Percentiles rank a stretch among this genome's conserved stretches.
These are phyloP conservation scores for Clarias macrocephalus DNA, from an alignment of 2,113 vertebrate species.

Conservation along the genomic window DNA sequence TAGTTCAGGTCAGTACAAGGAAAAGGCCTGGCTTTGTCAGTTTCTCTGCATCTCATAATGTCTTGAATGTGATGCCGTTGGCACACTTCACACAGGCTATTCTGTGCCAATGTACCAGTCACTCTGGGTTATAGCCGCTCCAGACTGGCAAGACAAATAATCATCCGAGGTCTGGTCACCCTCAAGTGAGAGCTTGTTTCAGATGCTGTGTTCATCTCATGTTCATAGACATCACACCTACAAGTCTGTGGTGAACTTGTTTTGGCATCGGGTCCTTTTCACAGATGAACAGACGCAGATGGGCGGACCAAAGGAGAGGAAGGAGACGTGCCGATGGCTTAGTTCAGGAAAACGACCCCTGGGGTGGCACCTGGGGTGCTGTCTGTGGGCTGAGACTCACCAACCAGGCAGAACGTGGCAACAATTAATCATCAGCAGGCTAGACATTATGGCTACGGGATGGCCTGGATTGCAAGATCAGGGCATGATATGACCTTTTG, in stretches of 20 bases:
- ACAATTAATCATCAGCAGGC: not conserved
- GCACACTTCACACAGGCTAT: not conserved
- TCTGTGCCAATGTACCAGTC: conserved; percentile 11
- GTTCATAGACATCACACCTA: conserved; percentile 18
- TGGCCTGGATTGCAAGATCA: not conserved
- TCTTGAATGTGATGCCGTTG: not conserved
- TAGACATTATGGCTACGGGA: not conserved
- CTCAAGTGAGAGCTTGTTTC: conserved; percentile 19
- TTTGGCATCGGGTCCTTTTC: conserved; percentile 18
- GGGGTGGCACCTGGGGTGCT: conserved; percentile 18
- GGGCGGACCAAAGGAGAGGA: conserved; percentile 11
- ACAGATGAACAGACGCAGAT: conserved; percentile 29
- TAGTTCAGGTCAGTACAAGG: not conserved
- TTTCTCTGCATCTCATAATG: not conserved
- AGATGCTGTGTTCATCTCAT: conserved; percentile 14
- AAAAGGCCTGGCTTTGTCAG: not conserved
- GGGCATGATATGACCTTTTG: not conserved
- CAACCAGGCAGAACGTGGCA: not conserved
- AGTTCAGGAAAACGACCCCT: conserved; percentile 12
- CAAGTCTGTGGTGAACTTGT: conserved; percentile 19
- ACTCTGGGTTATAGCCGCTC: conserved; percentile 20
- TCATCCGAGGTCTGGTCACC: conserved; percentile 11
- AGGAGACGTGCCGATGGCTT: conserved; percentile 17
- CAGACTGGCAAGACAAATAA: conserved; percentile 29
- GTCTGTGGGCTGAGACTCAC: not conserved